Conservation (phyloP, 1,140 invertebrate species). For the Drosophila setifemur region DNA sequence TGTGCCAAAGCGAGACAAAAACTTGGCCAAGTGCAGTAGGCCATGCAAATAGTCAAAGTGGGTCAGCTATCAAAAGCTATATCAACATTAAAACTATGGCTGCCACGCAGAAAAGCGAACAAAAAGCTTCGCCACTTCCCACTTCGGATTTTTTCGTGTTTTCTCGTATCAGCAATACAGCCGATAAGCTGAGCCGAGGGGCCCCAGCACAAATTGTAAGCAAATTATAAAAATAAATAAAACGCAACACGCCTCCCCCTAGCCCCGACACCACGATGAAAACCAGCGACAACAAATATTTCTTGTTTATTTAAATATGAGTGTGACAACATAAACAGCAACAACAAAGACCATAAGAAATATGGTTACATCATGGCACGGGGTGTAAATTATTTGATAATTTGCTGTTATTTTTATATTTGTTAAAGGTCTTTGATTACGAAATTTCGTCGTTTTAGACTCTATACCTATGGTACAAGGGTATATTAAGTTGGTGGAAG, state of each 20-base stretch:
- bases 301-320: slow-evolving; percentile 65
- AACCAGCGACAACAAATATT: slow-evolving; percentile 29
- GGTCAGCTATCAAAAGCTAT: slow-evolving; percentile 74
- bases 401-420: slow-evolving; percentile 60
- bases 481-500: not conserved
- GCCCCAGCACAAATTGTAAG: slow-evolving; percentile 50
- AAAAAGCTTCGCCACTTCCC: slow-evolving; percentile 24
- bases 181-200: slow-evolving; percentile 25
- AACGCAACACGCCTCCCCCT: not conserved
- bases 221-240: slow-evolving; percentile 63
- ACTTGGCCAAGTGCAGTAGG: slow-evolving; percentile 82
- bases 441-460: slow-evolving; percentile 22
- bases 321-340: slow-evolving; percentile 29
- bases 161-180: slow-evolving; percentile 13
- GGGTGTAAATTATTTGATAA: slow-evolving; percentile 67
- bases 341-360: slow-evolving; percentile 34
- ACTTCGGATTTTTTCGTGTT: slow-evolving; percentile 19
- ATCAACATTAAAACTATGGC: slow-evolving; percentile 50
- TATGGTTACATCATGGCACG: slow-evolving; percentile 43
- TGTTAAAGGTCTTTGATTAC: slow-evolving; percentile 59
- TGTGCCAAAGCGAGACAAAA: slow-evolving; percentile 66
- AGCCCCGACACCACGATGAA: too few relatives aligned
- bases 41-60: slow-evolving; percentile 81
- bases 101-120: slow-evolving; percentile 14
- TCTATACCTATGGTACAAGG: too few relatives aligned